Evolutionary conservation across 2,888 invertebrate genomes (phyloP).

Genomic region (Psylliodes chrysocephalus): DNA sequence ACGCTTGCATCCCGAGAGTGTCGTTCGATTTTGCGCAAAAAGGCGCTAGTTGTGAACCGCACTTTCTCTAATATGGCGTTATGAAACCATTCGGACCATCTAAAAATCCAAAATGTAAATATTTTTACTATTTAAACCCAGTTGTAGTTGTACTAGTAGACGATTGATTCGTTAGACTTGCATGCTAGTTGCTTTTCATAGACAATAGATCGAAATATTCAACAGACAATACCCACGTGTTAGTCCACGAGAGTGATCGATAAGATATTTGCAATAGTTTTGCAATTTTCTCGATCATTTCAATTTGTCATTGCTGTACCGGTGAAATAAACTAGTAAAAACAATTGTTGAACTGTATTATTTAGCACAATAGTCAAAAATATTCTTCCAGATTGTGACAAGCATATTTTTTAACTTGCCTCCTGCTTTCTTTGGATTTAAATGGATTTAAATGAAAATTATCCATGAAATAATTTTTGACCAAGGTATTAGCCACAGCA

Average conservation of each 20-base stretch:
- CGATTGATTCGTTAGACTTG: not conserved
- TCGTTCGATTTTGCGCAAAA: conserved; percentile 26
- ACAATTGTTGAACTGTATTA: too few species aligned
- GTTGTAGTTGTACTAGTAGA: not conserved
- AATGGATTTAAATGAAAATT: too few species aligned
- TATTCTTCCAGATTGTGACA: too few species aligned
- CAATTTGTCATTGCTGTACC: too few species aligned
- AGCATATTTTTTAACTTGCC: too few species aligned
- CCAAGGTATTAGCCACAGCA: too few species aligned
- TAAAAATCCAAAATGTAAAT: conserved; percentile 25
- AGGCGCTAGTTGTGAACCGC: conserved; percentile 29
- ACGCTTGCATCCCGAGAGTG: not conserved
- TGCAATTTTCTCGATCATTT: conserved; percentile 7
- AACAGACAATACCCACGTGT: conserved; percentile 24
- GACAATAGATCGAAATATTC: not conserved
- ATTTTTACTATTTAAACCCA: conserved; percentile 9
- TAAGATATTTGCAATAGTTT: conserved; percentile 16
- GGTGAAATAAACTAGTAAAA: too few species aligned
- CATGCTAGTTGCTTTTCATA: conserved; percentile 17
- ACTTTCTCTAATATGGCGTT: conserved; percentile 36
- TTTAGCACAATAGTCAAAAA: too few species aligned
- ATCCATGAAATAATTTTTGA: too few species aligned
- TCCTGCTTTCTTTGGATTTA: too few species aligned
- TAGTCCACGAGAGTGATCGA: conserved; percentile 21
- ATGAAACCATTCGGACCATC: conserved; percentile 23